A percentile compares a stretch with the other conserved stretches of the same genome.
Conservation (phyloP, 1,140 invertebrate genomes). For the Heliothis subflexa region DNA sequence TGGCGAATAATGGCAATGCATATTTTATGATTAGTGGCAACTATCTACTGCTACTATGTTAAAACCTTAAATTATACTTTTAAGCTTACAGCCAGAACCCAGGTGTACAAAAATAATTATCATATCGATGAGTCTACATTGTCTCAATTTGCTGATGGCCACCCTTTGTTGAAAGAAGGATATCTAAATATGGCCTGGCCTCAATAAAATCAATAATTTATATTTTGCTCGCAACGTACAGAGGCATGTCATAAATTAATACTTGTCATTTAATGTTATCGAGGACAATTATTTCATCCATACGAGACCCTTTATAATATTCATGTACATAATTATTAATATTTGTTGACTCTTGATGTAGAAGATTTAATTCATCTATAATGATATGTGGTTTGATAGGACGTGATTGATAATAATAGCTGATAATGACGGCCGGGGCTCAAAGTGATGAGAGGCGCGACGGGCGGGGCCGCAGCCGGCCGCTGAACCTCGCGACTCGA, state of each 20-base stretch:
- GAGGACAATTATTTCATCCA: neutral
- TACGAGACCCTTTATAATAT: neutral
- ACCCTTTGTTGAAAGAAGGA: neutral
- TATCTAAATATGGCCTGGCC: neutral
- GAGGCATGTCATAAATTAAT: neutral
- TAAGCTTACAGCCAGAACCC: too few species aligned
- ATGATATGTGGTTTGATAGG: constrained; percentile 1
- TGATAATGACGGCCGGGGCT: constrained; percentile 50
- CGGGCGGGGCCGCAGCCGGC: constrained; percentile 61
- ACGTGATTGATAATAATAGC: constrained; percentile 31
- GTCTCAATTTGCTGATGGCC: too few species aligned
- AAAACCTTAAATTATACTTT: too few species aligned
- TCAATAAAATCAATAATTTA: constrained; percentile 34
- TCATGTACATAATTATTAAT: neutral
- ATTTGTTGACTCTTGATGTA: neutral
- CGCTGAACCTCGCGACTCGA: constrained; percentile 76
- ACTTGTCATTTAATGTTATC: neutral
- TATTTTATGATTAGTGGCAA: too few species aligned
- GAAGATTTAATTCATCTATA: neutral
- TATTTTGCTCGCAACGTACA: neutral
- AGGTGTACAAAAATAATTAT: too few species aligned
- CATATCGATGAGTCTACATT: too few species aligned
- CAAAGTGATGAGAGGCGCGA: constrained; percentile 27
- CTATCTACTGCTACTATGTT: too few species aligned
- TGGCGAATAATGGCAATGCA: too few species aligned